Evolutionary conservation across 2,797 vertebrate species (phyloP), one percentile per base, ranked within the genome.

Genomic region (Callimico goeldii): DNA sequence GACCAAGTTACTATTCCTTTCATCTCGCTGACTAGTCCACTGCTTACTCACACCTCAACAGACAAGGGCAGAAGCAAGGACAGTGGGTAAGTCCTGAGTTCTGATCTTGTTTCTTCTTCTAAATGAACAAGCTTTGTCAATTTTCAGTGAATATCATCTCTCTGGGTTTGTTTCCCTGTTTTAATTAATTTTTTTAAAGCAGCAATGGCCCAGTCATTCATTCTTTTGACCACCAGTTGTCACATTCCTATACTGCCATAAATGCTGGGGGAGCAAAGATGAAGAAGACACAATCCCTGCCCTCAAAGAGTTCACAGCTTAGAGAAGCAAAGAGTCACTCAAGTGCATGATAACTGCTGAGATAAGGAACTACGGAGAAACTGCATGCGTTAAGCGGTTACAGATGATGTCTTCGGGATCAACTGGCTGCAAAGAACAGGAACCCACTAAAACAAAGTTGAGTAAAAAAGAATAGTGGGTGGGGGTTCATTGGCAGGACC

Each of bases 331-430:
- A 64, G 33, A 39, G 81, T 57, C 19, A 17, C 17, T 0, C 0
- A 1, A 33, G 28, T 4, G 0, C 0, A 0, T 22, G 12, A 4
- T 2, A 43, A 26, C 1, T 0, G 19, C 1, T 0, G 1, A 28
- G 52, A 26, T 8, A 7, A 50, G 20, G 67, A n/a, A 19, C 1
- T 43, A 22, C 2, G 33, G 36, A 33, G 17, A 46, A 36, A n/a
- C 33, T 19, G 2, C 4, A 4, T 2, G 48, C 46, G 12, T 1
- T 1, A 5, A 0, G 5, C 36, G 15, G 50, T 33, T 4, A 26
- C 2, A 33, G 33, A 67, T n/a, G 57, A 9, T 0, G 17, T 24
- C 26, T 12, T 5, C 13, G 13, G 22, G 85, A 61, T 57, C 81
- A 10, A 26, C 5, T 46, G 46, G 11, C 75, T 28, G 24, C 2